Evolutionary conservation across 2,888 invertebrate species (phyloP).

Genomic region (Stratiomys singularior): DNA sequence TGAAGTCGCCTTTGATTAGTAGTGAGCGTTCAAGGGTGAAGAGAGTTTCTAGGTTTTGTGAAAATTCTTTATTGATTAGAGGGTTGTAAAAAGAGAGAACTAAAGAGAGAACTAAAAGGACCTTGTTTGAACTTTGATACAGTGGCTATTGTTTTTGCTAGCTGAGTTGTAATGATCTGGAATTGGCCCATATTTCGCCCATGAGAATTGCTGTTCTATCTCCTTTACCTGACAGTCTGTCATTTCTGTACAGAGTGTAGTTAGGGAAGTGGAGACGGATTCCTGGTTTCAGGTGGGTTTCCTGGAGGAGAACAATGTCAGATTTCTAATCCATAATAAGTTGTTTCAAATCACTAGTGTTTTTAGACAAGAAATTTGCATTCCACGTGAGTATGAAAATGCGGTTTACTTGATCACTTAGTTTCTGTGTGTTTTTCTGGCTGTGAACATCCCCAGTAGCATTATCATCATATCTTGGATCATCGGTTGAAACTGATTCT

Average conservation of each 20-base stretch:
- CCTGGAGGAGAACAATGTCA: constrained; percentile 14
- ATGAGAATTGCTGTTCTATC: not conserved
- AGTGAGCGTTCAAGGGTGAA: not conserved
- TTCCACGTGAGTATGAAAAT: not conserved
- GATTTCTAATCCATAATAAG: not conserved
- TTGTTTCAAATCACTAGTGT: not conserved
- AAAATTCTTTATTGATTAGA: not conserved
- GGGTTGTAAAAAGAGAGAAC: not conserved
- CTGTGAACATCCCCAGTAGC: not conserved
- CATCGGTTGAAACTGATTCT: not conserved
- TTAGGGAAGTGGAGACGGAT: not conserved
- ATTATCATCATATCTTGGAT: not conserved
- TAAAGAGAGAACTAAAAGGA: not conserved
- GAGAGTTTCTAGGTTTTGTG: not conserved
- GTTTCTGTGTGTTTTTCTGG: too few relatives aligned
- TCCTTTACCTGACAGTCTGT: not conserved
- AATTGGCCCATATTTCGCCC: not conserved
- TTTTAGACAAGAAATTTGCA: not conserved
- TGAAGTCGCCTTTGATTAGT: not conserved
- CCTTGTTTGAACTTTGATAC: not conserved
- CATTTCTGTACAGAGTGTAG: not conserved
- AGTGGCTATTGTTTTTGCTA: not conserved
- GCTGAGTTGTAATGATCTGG: not conserved
- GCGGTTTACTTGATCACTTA: not conserved
- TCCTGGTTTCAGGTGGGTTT: constrained; percentile 8